Evolutionary conservation across 2,113 vertebrate genomes (phyloP).

Genomic region (Pseudorhombus dupliciocellatus): DNA sequence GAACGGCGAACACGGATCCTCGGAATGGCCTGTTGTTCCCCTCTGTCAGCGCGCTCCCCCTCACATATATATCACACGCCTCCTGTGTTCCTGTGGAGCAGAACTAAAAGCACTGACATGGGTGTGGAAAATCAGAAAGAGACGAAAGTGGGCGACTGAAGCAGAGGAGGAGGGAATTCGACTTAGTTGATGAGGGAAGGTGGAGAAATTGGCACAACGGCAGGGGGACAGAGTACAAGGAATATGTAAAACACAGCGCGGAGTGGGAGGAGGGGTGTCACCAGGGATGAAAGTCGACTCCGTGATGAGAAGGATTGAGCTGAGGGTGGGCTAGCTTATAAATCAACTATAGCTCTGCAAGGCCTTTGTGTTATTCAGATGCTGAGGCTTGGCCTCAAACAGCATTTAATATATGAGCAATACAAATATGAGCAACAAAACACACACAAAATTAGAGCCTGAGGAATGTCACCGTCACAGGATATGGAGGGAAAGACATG

Average conservation of each 20-base stretch:
- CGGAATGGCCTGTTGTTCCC: slow-evolving; percentile 57
- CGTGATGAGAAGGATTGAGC: slow-evolving; percentile 33
- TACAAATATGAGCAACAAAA: not conserved
- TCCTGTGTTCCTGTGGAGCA: slow-evolving; percentile 53
- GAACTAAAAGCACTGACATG: slow-evolving; percentile 44
- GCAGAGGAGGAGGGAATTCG: slow-evolving; percentile 30
- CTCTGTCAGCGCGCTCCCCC: slow-evolving; percentile 56
- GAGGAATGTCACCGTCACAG: not conserved
- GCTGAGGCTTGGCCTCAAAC: not conserved
- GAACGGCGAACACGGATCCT: slow-evolving; percentile 63
- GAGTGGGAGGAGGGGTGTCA: slow-evolving; percentile 54
- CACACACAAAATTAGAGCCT: not conserved
- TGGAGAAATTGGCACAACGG: slow-evolving; percentile 41
- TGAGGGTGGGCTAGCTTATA: slow-evolving; percentile 36
- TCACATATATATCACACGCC: slow-evolving; percentile 64
- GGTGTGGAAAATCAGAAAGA: slow-evolving; percentile 65
- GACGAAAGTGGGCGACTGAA: slow-evolving; percentile 32
- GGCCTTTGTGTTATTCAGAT: not conserved
- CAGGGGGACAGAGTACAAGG: slow-evolving; percentile 21
- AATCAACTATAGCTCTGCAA: slow-evolving; percentile 26
- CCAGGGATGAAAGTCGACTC: slow-evolving; percentile 39
- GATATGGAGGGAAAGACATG: not conserved
- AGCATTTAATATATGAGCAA: not conserved
- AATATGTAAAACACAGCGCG: slow-evolving; percentile 28
- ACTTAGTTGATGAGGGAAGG: slow-evolving; percentile 45